Percentiles rank a stretch among this genome's conserved stretches.
phyloP scores from a whole-genome alignment of 1,140 invertebrate species.

The Elymnias hypermnestra region DNA sequence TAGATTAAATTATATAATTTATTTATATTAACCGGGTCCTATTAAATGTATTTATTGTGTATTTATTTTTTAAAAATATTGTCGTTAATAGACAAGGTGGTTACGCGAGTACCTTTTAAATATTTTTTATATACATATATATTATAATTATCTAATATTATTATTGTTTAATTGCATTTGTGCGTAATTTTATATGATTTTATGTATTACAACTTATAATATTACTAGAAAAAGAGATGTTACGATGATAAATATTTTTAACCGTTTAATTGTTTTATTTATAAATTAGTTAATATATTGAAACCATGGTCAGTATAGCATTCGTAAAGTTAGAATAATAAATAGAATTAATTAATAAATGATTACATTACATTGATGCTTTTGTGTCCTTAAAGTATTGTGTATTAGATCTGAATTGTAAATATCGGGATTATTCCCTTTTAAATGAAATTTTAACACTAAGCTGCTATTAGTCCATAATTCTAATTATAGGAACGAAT shows the following conservation, averaged over 20 bases:
- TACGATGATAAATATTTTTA: conserved; percentile 20
- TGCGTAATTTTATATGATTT: conserved; percentile 10
- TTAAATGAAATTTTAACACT: no score
- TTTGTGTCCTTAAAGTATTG: no score
- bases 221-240: conserved; percentile 2
- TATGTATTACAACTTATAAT: conserved; percentile 4
- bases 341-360: no score
- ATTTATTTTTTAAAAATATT: conserved; percentile 16
- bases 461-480: no score
- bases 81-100: conserved; percentile 38
- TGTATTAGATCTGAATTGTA: no score
- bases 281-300: not conserved
- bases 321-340: not conserved
- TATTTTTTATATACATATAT: conserved; percentile 13
- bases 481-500: no score
- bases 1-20: conserved; percentile 18
- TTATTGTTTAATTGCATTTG: conserved; percentile 12
- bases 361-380: no score
- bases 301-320: conserved; percentile 10
- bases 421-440: no score
- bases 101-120: conserved; percentile 67
- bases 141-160: conserved; percentile 14
- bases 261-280: conserved; percentile 21
- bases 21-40: conserved; percentile 28
- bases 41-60: conserved; percentile 22